Evolutionary conservation across 2,113 vertebrate species (phyloP).

Genomic region (Eubucco bourcierii): DNA sequence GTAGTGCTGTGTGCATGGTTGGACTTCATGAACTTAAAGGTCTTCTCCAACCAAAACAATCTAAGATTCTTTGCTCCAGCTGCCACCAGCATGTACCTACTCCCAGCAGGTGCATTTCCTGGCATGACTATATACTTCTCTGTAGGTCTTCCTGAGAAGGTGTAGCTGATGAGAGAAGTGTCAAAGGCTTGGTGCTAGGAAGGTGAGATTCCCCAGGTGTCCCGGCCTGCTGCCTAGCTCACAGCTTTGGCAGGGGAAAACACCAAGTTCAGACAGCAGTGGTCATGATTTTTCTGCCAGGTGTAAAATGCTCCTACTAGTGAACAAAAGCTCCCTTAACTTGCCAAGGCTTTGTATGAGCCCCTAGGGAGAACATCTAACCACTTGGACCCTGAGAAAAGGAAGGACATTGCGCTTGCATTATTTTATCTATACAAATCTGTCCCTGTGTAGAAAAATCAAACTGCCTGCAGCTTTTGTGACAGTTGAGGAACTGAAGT

Average conservation of each 20-base stretch:
- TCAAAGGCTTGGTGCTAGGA: background rate
- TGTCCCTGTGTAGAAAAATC: background rate
- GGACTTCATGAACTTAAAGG: background rate
- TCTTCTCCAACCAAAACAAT: background rate
- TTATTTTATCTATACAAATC: background rate
- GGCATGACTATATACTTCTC: background rate
- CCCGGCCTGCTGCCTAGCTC: background rate
- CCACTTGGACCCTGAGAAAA: background rate
- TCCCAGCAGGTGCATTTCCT: background rate
- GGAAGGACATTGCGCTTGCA: background rate
- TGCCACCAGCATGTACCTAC: background rate
- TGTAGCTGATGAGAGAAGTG: no score
- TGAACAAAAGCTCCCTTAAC: background rate
- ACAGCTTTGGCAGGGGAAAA: background rate
- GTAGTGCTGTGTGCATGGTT: no score
- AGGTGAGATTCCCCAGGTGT: background rate
- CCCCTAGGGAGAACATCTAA: rapidly evolving
- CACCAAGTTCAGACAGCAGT: rapidly evolving
- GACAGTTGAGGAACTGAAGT: background rate
- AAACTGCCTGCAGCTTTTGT: background rate
- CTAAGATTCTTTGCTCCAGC: background rate
- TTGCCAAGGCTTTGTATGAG: background rate
- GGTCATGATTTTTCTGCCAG: background rate
- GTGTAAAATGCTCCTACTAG: background rate
- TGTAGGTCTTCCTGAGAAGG: background rate